Evolutionary conservation across 2,888 invertebrate genomes (phyloP).

Genomic region (Dendrolimus houi): DNA sequence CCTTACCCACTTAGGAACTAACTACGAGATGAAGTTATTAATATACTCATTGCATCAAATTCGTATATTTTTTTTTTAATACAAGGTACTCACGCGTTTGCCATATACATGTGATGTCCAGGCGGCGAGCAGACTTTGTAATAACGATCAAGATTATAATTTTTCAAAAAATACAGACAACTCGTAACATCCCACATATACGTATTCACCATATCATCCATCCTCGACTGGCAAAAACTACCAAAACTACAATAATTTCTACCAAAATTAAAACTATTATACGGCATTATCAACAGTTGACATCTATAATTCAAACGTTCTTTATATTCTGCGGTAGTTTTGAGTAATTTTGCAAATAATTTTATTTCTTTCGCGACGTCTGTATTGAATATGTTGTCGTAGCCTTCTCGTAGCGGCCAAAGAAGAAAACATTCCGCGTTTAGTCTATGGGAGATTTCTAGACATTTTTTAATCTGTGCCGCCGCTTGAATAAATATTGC

Average conservation of each 20-base stretch:
- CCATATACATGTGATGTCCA: constrained; percentile 78
- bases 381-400: constrained; percentile 74
- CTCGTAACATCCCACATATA: constrained; percentile 81
- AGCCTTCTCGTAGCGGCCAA: constrained; percentile 78
- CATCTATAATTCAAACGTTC: constrained; percentile 78
- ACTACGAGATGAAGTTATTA: no score
- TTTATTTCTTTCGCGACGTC: constrained; percentile 77
- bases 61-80: no score
- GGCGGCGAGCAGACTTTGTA: constrained; percentile 79
- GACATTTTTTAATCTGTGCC: constrained; percentile 77
- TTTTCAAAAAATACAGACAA: constrained; percentile 77
- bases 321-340: constrained; percentile 79
- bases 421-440: constrained; percentile 79
- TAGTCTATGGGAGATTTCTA: constrained; percentile 77
- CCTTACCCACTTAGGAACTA: no score
- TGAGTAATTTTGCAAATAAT: constrained; percentile 77
- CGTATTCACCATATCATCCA: constrained; percentile 57
- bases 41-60: no score
- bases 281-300: constrained; percentile 76
- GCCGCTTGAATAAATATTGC: constrained; percentile 76
- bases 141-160: constrained; percentile 75
- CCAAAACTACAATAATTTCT: constrained; percentile 12
- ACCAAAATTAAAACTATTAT: constrained; percentile 26
- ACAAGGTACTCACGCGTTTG: constrained; percentile 71
- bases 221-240: constrained; percentile 29